Evolutionary conservation across 2,888 invertebrate genomes (phyloP).

Genomic region (Agrotis clavis): DNA sequence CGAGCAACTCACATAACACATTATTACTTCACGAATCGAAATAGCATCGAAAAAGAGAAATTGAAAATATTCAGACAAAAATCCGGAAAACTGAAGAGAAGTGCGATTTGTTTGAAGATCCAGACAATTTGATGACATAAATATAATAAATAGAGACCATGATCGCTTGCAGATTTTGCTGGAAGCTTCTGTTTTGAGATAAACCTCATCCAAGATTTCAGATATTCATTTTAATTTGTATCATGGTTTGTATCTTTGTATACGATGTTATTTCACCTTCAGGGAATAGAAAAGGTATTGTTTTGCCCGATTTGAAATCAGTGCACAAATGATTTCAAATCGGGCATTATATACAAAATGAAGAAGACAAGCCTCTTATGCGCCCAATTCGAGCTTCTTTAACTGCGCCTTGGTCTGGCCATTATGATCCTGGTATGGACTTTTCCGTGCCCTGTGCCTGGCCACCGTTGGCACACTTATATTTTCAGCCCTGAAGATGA

Average conservation of each 20-base stretch:
- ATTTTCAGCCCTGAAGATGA: no score
- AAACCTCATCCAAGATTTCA: background rate
- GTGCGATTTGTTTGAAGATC: conserved; percentile 15
- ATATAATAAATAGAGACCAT: conserved; percentile 32
- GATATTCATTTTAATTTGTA: background rate
- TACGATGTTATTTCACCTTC: background rate
- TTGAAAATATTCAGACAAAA: conserved; percentile 36
- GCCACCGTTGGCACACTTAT: no score
- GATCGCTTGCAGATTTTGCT: conserved; percentile 10
- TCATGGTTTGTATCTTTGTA: no score
- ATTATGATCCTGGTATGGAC: no score
- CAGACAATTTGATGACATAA: conserved; percentile 23
- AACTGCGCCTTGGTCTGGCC: no score
- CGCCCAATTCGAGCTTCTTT: no score
- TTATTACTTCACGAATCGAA: conserved; percentile 27
- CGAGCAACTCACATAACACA: conserved; percentile 11
- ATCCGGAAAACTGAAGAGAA: conserved; percentile 45
- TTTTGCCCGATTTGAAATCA: background rate
- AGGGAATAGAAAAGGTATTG: background rate
- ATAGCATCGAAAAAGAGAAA: conserved; percentile 40
- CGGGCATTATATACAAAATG: background rate
- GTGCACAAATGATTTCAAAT: no score
- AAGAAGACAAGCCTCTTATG: no score
- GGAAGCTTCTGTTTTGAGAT: conserved; percentile 14
- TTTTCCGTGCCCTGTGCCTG: no score